Evolutionary conservation across 2,113 vertebrate genomes (phyloP).

Genomic region (Anarrhichthys ocellatus): DNA sequence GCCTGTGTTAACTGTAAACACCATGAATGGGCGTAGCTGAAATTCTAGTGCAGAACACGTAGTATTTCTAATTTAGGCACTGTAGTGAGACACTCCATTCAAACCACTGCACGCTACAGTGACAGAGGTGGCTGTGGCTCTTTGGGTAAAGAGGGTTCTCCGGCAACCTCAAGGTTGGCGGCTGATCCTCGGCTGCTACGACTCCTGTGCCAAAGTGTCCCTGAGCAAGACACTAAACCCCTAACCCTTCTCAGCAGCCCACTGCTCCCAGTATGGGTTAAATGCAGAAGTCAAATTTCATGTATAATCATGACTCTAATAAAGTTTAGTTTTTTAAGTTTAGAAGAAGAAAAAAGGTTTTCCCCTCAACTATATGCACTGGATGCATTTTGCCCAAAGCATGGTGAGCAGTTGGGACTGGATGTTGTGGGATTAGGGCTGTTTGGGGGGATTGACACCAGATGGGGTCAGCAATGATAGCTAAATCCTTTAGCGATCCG

Average conservation of each 20-base stretch:
- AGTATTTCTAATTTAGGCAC: background rate
- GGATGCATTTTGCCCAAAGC: conserved; percentile 1
- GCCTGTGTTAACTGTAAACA: conserved; percentile 25
- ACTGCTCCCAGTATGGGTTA: too few relatives aligned
- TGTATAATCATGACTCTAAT: too few relatives aligned
- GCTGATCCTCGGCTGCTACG: too few relatives aligned
- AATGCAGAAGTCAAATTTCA: too few relatives aligned
- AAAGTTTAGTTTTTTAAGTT: too few relatives aligned
- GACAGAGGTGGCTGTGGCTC: background rate
- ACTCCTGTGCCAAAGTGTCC: too few relatives aligned
- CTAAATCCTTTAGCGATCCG: conserved; percentile 8
- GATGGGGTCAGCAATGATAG: conserved; percentile 35
- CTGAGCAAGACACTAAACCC: too few relatives aligned
- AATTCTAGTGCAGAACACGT: background rate
- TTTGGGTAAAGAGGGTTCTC: too few relatives aligned
- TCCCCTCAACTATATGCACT: background rate
- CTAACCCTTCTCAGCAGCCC: too few relatives aligned
- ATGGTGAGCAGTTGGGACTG: background rate
- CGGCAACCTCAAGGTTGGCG: too few relatives aligned
- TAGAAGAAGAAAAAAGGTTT: conserved; percentile 11
- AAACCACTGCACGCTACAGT: background rate
- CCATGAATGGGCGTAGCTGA: background rate
- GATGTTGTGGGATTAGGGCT: conserved; percentile 31
- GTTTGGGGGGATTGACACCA: conserved; percentile 29
- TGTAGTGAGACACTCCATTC: background rate